A percentile compares a stretch with the other conserved stretches of the same genome.
Conservation (phyloP, 2,113 vertebrate genomes). For the Ivindomyrus marchei region DNA sequence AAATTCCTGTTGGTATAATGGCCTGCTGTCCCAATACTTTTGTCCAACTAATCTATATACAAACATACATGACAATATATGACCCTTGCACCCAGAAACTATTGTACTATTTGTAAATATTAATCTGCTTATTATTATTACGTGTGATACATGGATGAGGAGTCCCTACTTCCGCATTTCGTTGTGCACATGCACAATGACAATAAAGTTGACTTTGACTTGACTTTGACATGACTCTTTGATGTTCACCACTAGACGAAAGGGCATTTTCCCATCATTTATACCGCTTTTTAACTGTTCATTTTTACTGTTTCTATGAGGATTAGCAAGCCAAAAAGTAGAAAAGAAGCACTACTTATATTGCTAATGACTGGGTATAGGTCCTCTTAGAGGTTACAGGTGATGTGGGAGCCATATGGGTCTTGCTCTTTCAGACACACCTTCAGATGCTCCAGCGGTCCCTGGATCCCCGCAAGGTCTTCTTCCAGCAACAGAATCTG, state of each 20-base stretch:
- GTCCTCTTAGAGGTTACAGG: not conserved
- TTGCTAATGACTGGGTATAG: not conserved
- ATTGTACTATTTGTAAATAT: not conserved
- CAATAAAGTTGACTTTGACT: not conserved
- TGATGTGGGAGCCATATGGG: not conserved
- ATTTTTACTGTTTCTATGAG: not conserved
- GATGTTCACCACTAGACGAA: not conserved
- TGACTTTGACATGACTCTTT: not conserved
- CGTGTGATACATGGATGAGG: not conserved
- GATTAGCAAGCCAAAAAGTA: not conserved
- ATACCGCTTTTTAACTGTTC: not conserved
- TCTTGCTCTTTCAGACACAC: slow-evolving; percentile 65
- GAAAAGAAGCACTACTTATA: not conserved
- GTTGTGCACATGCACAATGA: not conserved
- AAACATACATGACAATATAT: not conserved
- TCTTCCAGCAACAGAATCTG: slow-evolving; percentile 71
- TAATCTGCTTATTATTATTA: not conserved
- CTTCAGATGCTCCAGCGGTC: slow-evolving; percentile 67
- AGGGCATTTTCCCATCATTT: not conserved
- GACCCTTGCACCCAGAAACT: not conserved
- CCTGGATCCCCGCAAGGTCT: slow-evolving; percentile 63
- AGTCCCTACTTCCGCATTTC: not conserved
- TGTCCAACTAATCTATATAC: not conserved
- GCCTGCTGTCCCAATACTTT: not conserved
- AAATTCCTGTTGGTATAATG: too few species aligned